Evolutionary conservation across 2,113 vertebrate genomes (phyloP).

Genomic region (Dipodomys spectabilis): DNA sequence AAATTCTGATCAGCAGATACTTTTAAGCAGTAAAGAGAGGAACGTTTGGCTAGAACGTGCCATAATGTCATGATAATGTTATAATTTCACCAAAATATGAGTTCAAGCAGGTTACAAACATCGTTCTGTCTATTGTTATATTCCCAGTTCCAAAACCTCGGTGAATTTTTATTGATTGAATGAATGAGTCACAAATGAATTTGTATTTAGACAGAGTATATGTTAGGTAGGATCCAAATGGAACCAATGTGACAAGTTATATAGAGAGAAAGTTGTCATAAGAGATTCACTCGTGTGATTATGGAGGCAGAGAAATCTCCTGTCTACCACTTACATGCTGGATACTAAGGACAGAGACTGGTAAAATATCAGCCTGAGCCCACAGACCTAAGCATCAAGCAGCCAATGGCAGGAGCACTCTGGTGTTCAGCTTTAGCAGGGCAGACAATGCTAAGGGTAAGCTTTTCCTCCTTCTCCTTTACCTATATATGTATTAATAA

Average conservation of each 20-base stretch:
- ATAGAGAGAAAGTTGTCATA: neutral
- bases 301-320: neutral
- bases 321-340: neutral
- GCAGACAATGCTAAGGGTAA: neutral
- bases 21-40: neutral
- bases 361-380: neutral
- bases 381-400: neutral
- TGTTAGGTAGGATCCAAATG: neutral
- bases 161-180: slow-evolving; percentile 8
- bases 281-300: neutral
- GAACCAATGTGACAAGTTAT: neutral
- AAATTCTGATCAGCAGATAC: neutral
- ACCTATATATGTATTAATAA: neutral
- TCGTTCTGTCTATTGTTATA: neutral
- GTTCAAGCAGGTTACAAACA: neutral
- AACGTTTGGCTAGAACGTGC: neutral
- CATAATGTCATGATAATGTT: neutral
- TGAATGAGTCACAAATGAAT: neutral
- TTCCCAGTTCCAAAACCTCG: neutral
- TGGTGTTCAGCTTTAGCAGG: neutral
- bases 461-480: neutral
- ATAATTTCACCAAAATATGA: neutral
- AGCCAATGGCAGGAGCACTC: neutral
- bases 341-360: neutral
- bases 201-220: neutral